Evolutionary conservation across 2,113 vertebrate species (phyloP).

Genomic region (Pachycephala philippinensis): DNA sequence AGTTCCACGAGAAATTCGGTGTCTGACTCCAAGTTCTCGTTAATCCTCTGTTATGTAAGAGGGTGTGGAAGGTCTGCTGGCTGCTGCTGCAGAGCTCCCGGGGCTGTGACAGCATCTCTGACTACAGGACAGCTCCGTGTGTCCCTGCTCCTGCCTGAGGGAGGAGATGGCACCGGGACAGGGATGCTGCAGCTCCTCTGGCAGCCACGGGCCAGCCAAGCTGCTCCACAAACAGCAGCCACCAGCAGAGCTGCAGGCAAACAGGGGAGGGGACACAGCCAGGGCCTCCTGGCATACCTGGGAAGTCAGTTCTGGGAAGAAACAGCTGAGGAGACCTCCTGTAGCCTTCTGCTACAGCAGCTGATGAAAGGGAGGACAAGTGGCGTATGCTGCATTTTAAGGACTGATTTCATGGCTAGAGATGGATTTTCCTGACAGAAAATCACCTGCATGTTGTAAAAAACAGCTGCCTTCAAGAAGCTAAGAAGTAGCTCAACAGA

Average conservation of each 20-base stretch:
- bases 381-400: neutral
- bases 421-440: neutral
- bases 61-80: neutral
- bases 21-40: neutral
- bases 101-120: neutral
- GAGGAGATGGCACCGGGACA: neutral
- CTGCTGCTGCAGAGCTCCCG: neutral
- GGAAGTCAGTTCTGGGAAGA: neutral
- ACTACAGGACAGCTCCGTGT: fast-evolving
- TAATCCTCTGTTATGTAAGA: neutral
- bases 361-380: neutral
- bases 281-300: neutral
- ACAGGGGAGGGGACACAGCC: neutral
- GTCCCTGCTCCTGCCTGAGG: fast-evolving
- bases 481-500: neutral
- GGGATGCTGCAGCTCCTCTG: neutral
- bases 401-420: neutral
- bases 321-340: neutral
- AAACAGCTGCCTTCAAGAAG: neutral
- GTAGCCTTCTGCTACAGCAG: neutral
- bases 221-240: neutral
- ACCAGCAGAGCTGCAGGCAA: neutral
- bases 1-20: neutral
- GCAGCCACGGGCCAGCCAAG: neutral
- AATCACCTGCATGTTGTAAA: neutral